These are phyloP conservation scores for Accipiter virgatus DNA, from an alignment of 2,113 vertebrate genomes.

Conservation along the genomic window DNA sequence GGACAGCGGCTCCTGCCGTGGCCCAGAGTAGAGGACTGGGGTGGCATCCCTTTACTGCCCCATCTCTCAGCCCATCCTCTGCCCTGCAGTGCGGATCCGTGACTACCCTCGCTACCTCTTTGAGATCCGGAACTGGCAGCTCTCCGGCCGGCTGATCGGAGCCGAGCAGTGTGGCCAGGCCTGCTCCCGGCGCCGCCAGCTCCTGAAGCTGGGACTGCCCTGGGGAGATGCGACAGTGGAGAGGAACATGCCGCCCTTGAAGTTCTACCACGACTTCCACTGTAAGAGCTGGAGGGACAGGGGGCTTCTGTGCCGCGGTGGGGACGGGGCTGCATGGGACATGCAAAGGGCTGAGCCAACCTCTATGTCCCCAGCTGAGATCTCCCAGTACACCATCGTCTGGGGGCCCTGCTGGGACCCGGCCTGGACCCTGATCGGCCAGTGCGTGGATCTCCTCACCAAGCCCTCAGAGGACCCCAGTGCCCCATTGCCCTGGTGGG, in stretches of 20 bases:
- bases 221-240: constrained; percentile 89
- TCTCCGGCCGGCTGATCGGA: constrained; percentile 87
- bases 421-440: constrained; percentile 94
- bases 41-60: neutral
- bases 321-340: accelerated
- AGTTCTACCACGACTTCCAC: constrained; percentile 95
- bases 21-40: neutral
- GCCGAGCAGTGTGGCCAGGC: constrained; percentile 89
- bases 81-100: constrained; percentile 82
- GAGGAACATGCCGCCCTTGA: constrained; percentile 94
- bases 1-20: neutral
- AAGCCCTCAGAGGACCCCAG: constrained; percentile 93
- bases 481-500: constrained; percentile 92
- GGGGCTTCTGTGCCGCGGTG: neutral
- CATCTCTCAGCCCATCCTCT: neutral
- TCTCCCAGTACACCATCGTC: constrained; percentile 93
- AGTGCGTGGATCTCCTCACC: constrained; percentile 92
- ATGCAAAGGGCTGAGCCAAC: neutral
- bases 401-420: constrained; percentile 99
- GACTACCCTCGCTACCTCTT: constrained; percentile 97
- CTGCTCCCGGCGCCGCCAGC: constrained; percentile 83
- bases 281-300: constrained; percentile 76
- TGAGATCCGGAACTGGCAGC: constrained; percentile 93
- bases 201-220: constrained; percentile 84
- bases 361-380: constrained; percentile 78